A percentile compares a stretch with the other conserved stretches of the same genome.
These are phyloP conservation scores for Rana temporaria DNA, from an alignment of 2,113 vertebrate species.

Conservation along the genomic window DNA sequence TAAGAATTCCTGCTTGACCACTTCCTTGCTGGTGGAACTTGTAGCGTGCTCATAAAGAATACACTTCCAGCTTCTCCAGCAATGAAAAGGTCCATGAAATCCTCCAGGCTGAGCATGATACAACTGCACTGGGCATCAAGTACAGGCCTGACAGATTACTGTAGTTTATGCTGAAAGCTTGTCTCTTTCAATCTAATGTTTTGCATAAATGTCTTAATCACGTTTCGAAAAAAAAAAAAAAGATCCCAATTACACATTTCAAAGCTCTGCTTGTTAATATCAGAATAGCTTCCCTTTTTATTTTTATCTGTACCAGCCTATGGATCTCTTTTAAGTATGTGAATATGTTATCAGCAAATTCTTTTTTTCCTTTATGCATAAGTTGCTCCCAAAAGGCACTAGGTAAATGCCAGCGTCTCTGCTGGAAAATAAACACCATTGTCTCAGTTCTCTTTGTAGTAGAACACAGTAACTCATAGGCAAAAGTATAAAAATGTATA, in stretches of 20 bases:
- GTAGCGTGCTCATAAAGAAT: constrained; percentile 14
- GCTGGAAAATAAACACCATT: too few relatives aligned
- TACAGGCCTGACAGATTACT: constrained; percentile 57
- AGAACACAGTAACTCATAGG: too few relatives aligned
- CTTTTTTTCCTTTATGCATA: too few relatives aligned
- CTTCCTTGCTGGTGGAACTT: constrained; percentile 46
- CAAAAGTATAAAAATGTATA: too few relatives aligned
- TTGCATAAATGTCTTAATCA: constrained; percentile 57
- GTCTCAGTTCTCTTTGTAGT: too few relatives aligned
- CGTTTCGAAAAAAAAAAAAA: constrained; percentile 12
- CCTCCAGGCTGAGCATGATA: constrained; percentile 27
- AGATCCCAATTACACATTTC: constrained; percentile 36
- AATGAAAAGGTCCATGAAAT: constrained; percentile 51
- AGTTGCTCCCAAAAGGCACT: too few relatives aligned
- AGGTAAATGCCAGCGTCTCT: too few relatives aligned
- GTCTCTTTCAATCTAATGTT: constrained; percentile 56
- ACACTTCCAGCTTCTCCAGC: constrained; percentile 28
- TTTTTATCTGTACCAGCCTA: not conserved
- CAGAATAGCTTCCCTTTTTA: not conserved
- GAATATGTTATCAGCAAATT: not conserved
- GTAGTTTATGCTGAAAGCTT: constrained; percentile 58
- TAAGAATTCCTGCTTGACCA: constrained; percentile 46
- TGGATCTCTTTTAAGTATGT: not conserved
- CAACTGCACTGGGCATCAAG: constrained; percentile 47
- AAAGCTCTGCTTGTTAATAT: constrained; percentile 19